Evolutionary conservation across 2,888 invertebrate species (phyloP).

Genomic region (Drosophila paracracens): DNA sequence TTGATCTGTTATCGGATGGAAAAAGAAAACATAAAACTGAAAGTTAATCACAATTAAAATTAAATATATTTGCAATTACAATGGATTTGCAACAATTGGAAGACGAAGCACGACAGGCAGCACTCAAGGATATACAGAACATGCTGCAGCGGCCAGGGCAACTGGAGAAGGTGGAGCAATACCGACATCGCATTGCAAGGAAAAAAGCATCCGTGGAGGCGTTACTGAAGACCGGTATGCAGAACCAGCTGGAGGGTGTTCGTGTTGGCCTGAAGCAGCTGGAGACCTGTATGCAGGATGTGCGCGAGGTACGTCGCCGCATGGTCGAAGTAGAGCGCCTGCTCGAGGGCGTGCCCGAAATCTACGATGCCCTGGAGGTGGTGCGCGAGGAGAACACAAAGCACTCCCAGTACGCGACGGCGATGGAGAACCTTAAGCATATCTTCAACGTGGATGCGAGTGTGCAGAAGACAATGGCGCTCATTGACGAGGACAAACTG

Average conservation of each 20-base stretch:
- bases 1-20: background rate
- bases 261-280: slow-evolving; percentile 96
- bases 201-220: slow-evolving; percentile 85
- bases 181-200: slow-evolving; percentile 83
- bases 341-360: slow-evolving; percentile 91
- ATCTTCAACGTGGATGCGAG: slow-evolving; percentile 99
- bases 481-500: slow-evolving; percentile 97
- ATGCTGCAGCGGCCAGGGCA: slow-evolving; percentile 98
- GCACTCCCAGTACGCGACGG: slow-evolving; percentile 98
- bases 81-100: slow-evolving; percentile 89
- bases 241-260: slow-evolving; percentile 98
- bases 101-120: slow-evolving; percentile 91
- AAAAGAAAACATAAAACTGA: background rate
- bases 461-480: slow-evolving; percentile 96
- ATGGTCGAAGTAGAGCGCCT: slow-evolving; percentile 91
- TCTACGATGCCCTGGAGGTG: slow-evolving; percentile 92
- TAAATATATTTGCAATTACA: background rate
- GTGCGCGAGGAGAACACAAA: slow-evolving; percentile 96
- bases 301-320: slow-evolving; percentile 90
- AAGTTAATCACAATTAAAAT: background rate
- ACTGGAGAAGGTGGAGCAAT: slow-evolving; percentile 91
- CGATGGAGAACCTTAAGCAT: slow-evolving; percentile 98
- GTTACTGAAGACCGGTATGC: slow-evolving; percentile 96
- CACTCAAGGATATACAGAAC: slow-evolving; percentile 94
- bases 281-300: slow-evolving; percentile 93